phyloP scores from a whole-genome alignment of 2,113 vertebrate genomes.

The Dipodomys merriami region DNA sequence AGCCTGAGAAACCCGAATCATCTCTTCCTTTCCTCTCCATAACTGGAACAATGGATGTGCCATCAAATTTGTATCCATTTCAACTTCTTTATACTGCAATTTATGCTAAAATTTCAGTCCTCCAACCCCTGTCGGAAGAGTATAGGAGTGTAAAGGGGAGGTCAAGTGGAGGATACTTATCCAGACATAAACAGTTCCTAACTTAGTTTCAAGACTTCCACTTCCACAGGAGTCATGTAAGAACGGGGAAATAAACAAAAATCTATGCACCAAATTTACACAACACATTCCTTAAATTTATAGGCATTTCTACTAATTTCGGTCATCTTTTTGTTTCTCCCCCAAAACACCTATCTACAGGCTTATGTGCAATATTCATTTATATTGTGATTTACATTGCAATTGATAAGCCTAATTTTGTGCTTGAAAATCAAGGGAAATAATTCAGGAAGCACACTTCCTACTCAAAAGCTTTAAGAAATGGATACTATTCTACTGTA shows the following conservation, averaged over 20 bases:
- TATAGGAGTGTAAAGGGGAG: not conserved
- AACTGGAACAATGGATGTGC: not conserved
- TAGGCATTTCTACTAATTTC: not conserved
- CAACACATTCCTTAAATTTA: not conserved
- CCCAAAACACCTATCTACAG: slow-evolving; percentile 17
- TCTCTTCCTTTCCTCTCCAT: not conserved
- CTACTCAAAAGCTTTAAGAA: slow-evolving; percentile 51
- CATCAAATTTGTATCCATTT: not conserved
- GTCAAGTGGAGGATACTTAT: not conserved
- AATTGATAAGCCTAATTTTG: slow-evolving; percentile 24
- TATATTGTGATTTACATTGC: slow-evolving; percentile 27
- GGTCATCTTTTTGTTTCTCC: slow-evolving; percentile 54
- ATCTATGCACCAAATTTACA: not conserved
- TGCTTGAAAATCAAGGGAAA: slow-evolving; percentile 70
- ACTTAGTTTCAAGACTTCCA: not conserved
- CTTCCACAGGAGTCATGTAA: not conserved
- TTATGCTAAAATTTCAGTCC: not conserved
- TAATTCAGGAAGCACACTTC: slow-evolving; percentile 58
- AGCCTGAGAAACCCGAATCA: not conserved
- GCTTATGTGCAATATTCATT: not conserved
- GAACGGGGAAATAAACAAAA: not conserved
- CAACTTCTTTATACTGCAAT: not conserved
- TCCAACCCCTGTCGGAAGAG: not conserved
- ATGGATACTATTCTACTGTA: not conserved
- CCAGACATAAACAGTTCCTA: not conserved